phyloP scores from a whole-genome alignment of 2,888 invertebrate species.

The Thelaira solivaga region DNA sequence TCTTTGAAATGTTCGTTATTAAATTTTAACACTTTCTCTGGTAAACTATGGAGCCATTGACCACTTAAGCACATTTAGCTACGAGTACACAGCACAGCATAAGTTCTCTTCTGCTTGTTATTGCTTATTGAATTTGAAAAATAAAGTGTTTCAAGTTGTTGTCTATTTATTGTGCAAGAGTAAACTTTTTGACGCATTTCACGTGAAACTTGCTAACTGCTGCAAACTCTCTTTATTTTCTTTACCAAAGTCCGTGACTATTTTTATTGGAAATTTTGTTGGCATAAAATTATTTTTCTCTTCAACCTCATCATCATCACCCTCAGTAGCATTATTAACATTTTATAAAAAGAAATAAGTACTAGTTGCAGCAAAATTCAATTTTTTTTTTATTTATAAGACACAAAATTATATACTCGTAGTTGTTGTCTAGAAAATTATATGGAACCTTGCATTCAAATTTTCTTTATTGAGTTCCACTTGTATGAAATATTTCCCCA shows the following conservation, averaged over 20 bases:
- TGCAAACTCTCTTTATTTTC: conserved; percentile 29
- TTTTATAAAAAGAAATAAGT: conserved; percentile 2
- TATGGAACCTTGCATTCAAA: conserved; percentile 40
- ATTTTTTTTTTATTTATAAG: conserved; percentile 41
- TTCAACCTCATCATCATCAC: background rate
- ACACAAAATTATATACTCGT: conserved; percentile 38
- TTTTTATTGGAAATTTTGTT: conserved; percentile 43
- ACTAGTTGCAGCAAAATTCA: conserved; percentile 24
- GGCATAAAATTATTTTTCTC: conserved; percentile 29
- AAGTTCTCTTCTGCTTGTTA: background rate
- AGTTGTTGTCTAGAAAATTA: background rate
- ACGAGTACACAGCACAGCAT: too few species aligned
- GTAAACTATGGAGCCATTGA: conserved; percentile 51
- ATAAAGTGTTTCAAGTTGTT: conserved; percentile 42
- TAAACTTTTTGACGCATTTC: conserved; percentile 60
- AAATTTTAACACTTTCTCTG: conserved; percentile 58
- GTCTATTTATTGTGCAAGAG: conserved; percentile 44
- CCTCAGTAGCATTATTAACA: conserved; percentile 3
- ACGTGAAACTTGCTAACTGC: conserved; percentile 48
- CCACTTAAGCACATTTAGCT: conserved; percentile 46
- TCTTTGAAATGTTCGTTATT: conserved; percentile 23
- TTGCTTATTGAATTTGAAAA: background rate
- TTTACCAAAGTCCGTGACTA: conserved; percentile 15
- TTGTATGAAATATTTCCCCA: background rate
- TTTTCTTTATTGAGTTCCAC: conserved; percentile 29